These are phyloP conservation scores for Thereva unica DNA, from an alignment of 2,888 invertebrate genomes.

Conservation along the genomic window DNA sequence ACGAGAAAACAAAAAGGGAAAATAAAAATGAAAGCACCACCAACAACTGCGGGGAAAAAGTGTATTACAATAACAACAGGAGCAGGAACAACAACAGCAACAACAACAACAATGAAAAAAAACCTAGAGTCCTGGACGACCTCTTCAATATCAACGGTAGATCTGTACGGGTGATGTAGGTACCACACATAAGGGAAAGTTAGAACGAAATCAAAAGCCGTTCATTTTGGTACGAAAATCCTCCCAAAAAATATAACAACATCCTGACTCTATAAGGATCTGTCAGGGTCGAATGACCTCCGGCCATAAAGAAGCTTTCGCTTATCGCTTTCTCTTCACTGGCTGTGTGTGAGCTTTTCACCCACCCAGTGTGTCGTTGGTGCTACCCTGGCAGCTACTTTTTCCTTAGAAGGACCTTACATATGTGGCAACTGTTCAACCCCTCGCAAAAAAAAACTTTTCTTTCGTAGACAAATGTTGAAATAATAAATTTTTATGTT, in stretches of 20 bases:
- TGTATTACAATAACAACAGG: too few species aligned
- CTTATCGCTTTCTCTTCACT: constrained; percentile 14
- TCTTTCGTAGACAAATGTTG: constrained; percentile 6
- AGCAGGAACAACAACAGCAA: too few species aligned
- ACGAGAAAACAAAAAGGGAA: constrained; percentile 1
- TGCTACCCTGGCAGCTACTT: too few species aligned
- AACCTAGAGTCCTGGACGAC: too few species aligned
- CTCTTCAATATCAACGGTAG: too few species aligned
- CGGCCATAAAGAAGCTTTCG: constrained; percentile 16
- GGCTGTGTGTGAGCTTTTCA: not conserved
- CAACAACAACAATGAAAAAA: too few species aligned
- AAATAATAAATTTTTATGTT: constrained; percentile 29
- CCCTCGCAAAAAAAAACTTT: not conserved
- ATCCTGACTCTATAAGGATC: constrained; percentile 11
- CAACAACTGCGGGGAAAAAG: too few species aligned
- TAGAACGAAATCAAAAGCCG: not conserved
- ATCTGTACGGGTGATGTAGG: too few species aligned
- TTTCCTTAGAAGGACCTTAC: too few species aligned
- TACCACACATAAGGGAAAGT: not conserved
- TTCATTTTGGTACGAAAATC: constrained; percentile 7
- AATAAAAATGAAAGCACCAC: constrained; percentile 1
- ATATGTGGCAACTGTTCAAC: not conserved
- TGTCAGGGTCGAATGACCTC: constrained; percentile 28
- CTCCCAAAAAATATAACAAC: constrained; percentile 4
- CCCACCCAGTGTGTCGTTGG: too few species aligned